Base-by-base conservation (phyloP, 2,888 invertebrate species). In the Lasioglossum pauxillum region DNA sequence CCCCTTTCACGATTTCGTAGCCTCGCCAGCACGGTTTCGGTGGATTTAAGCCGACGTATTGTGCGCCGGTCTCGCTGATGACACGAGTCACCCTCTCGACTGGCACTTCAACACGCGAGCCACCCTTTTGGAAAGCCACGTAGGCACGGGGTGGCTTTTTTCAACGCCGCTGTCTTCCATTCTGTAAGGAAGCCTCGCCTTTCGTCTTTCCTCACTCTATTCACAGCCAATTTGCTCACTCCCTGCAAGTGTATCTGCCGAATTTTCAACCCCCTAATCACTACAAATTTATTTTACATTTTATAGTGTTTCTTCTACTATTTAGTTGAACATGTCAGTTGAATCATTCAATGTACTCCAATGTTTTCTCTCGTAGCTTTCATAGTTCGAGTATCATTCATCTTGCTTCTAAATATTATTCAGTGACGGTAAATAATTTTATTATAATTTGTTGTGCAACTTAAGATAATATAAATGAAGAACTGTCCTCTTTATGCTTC, bases 81-180 rank as follows among this genome's bases (percentile, higher is more conserved):
- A 86, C 85, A 81, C 85, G 85, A 85, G 82, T 78, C 86, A 85
- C 82, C 87, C 85, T 85, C 79, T 88, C 77, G 81, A 78, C 75
- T 46, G 57, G 75, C 82, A 87, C 82, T 90, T 88, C 85, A 89
- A 85, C 85, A 81, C 84, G 87, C 90, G 78, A 78, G 73, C 85
- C 78, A 82, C 90, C 90, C 84, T 77, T 90, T 84, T 78, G 74
- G 60, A 27, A 64, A 82, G 78, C 85, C 78, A 86, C 86, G 85
- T 76, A 79, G 82, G 71, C 83, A 83, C 79, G 77, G 82, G 83
- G 41, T 83, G 85, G 46, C 67, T 80, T 82, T 78, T 78, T 85
- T 78, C 60, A 78, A 80, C 75, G 53, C 78, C 27, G 41, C 71
- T 76, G 67, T 83, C 85, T 79, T 87, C 81, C 83, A 77, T 83